Percentiles rank a stretch among this genome's conserved stretches.
Evolutionary conservation across 1,140 invertebrate species (phyloP).

Genomic region (Heterodera carotae): DNA sequence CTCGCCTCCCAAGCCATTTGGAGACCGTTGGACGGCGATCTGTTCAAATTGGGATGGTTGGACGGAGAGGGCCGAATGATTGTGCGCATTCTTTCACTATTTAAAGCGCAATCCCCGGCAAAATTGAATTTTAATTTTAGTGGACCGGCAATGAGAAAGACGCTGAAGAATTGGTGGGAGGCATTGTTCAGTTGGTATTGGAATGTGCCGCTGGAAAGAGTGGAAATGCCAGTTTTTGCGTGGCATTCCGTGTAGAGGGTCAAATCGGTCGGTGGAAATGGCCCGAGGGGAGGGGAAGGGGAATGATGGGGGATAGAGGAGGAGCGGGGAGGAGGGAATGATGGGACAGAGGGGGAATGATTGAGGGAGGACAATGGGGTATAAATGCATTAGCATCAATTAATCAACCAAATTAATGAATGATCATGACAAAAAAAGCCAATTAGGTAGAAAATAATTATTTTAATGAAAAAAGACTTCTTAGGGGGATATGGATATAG

Average conservation of each 20-base stretch:
- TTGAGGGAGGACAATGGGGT: conserved; percentile 14
- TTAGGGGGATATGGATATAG: too few species aligned
- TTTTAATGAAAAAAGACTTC: too few species aligned
- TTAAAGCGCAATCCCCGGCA: too few species aligned
- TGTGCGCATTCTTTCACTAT: conserved; percentile 21
- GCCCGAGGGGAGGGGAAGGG: neutral
- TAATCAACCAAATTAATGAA: too few species aligned
- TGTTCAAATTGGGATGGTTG: conserved; percentile 41
- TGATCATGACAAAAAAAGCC: too few species aligned
- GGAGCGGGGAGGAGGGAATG: neutral
- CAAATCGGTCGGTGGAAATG: conserved; percentile 30
- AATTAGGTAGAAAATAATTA: too few species aligned
- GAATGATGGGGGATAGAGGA: neutral
- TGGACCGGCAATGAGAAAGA: conserved; percentile 45
- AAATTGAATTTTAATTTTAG: conserved; percentile 37
- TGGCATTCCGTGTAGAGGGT: conserved; percentile 45
- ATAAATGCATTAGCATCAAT: too few species aligned
- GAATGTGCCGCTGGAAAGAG: conserved; percentile 34
- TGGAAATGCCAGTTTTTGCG: conserved; percentile 29
- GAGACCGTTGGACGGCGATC: conserved; percentile 19
- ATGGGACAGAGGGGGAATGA: neutral
- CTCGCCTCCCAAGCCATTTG: conserved; percentile 28
- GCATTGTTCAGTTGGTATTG: conserved; percentile 38
- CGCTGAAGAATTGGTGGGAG: conserved; percentile 34
- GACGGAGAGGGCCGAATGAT: conserved; percentile 19